These are phyloP conservation scores for Dufourea novaeangliae DNA, from an alignment of 1,140 invertebrate species.

Conservation along the genomic window DNA sequence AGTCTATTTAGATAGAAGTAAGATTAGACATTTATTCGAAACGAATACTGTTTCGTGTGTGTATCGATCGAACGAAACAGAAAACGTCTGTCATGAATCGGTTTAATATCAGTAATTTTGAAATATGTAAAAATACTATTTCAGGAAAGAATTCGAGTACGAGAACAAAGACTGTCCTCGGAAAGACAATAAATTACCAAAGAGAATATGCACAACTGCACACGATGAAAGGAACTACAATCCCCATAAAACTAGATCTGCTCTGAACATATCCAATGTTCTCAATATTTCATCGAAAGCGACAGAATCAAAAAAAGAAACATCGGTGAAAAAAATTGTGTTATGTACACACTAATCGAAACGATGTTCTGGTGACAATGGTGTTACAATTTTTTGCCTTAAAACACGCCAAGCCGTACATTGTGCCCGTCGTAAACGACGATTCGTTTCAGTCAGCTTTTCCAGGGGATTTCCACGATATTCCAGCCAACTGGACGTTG, in stretches of 20 bases:
- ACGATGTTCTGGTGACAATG: not conserved
- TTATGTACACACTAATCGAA: constrained; percentile 9
- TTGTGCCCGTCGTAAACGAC: constrained; percentile 13
- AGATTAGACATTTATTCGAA: not conserved
- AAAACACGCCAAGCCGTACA: not conserved
- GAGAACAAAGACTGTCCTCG: too few relatives aligned
- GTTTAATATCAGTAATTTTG: constrained; percentile 16
- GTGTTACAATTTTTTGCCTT: not conserved
- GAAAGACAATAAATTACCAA: too few relatives aligned
- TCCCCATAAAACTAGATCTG: not conserved
- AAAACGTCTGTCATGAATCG: not conserved
- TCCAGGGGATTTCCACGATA: not conserved
- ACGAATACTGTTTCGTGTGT: not conserved
- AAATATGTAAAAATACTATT: too few relatives aligned
- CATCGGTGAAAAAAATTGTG: not conserved
- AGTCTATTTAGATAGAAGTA: not conserved
- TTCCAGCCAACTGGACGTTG: not conserved
- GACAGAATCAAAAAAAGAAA: not conserved
- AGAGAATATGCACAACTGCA: too few relatives aligned
- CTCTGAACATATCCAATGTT: not conserved
- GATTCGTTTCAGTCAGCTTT: constrained; percentile 22
- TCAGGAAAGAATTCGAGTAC: too few relatives aligned
- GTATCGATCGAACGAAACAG: not conserved
- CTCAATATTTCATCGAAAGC: not conserved
- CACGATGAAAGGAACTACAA: too few relatives aligned